These are phyloP conservation scores for Tamias sibiricus DNA, from an alignment of 2,113 vertebrate species.

Conservation along the genomic window DNA sequence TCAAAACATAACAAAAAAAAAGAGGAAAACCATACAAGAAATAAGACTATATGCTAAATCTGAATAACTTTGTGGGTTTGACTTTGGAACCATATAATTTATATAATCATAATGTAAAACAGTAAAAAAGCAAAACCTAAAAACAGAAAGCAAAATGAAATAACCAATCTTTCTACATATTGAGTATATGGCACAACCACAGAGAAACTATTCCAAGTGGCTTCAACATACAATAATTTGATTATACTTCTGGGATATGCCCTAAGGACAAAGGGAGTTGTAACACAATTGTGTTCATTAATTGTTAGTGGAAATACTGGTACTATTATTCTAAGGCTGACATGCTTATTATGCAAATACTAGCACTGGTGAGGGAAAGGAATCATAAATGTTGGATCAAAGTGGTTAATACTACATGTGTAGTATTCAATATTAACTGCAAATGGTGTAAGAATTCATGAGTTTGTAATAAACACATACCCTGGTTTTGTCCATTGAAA, in stretches of 20 bases:
- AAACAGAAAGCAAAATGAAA: slow-evolving; percentile 4
- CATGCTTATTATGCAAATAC: background rate
- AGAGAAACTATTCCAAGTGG: background rate
- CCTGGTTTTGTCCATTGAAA: background rate
- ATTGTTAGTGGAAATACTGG: background rate
- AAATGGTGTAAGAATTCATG: background rate
- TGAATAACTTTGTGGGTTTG: background rate
- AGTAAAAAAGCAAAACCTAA: no score
- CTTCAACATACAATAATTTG: background rate
- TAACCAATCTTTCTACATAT: background rate
- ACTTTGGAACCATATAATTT: background rate
- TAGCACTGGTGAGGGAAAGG: background rate
- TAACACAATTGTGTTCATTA: background rate
- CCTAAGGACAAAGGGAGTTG: background rate
- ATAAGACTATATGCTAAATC: background rate
- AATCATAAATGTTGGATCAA: background rate
- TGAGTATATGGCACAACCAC: background rate
- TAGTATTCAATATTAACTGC: background rate
- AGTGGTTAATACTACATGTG: background rate
- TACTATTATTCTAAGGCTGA: background rate
- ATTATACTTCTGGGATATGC: background rate
- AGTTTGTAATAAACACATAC: background rate
- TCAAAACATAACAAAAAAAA: background rate
- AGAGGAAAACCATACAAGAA: background rate
- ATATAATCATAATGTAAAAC: background rate